A percentile compares a stretch with the other conserved stretches of the same genome.
Evolutionary conservation across 92 coral and sea anemone genomes (phyloP).

Genomic region (Hydrozoanthus gracilis): DNA sequence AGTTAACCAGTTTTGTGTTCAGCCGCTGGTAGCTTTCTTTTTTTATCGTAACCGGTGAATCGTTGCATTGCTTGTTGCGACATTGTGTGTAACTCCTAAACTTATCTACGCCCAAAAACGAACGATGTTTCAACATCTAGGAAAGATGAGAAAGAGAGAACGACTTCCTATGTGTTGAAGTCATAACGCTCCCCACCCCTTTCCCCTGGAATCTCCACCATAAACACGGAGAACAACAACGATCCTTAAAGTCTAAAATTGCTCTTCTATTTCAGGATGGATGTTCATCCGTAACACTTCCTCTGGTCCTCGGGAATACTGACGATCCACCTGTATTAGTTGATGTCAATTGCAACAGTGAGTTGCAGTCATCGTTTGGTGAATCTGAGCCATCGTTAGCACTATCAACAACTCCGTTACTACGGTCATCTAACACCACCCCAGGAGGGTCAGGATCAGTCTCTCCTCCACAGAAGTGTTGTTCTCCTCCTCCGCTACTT

Average conservation of each 20-base stretch:
- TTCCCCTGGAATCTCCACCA: background rate
- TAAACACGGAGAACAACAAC: no score
- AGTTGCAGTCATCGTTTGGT: conserved; percentile 57
- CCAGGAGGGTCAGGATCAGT: conserved; percentile 52
- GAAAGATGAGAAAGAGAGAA: no score
- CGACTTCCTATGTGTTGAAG: no score
- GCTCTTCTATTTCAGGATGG: conserved; percentile 48
- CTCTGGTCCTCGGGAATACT: conserved; percentile 69
- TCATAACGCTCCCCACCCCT: no score
- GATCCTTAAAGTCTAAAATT: background rate
- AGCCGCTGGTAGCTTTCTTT: no score
- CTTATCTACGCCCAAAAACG: no score
- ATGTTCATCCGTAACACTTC: conserved; percentile 70
- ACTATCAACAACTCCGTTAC: background rate
- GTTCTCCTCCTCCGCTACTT: conserved; percentile 82
- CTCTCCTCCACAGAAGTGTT: conserved; percentile 56
- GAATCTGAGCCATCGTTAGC: conserved; percentile 44
- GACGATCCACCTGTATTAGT: conserved; percentile 56
- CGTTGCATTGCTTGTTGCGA: no score
- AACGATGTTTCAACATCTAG: no score
- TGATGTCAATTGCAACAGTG: conserved; percentile 15
- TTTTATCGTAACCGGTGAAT: no score
- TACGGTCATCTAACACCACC: conserved; percentile 51
- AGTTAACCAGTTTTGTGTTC: no score
- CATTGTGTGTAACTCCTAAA: no score